These are phyloP conservation scores for Physella acuta DNA, from an alignment of 1,140 invertebrate species.

Conservation along the genomic window DNA sequence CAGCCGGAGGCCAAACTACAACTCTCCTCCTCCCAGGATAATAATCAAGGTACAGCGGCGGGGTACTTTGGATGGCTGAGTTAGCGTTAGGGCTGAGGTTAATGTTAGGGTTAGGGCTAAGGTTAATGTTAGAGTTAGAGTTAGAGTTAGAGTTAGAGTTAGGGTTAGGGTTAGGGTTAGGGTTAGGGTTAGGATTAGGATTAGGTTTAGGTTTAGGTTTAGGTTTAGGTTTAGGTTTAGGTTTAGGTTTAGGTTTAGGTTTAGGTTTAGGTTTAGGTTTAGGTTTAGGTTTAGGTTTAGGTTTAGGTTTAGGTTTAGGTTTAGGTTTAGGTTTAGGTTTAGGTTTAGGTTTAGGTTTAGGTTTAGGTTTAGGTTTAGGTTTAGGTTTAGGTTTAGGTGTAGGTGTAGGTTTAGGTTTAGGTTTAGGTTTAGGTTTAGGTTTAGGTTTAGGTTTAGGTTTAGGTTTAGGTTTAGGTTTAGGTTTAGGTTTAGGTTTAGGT, in stretches of 20 bases:
- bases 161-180: not conserved
- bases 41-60: too few relatives aligned
- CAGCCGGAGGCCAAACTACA: too few relatives aligned
- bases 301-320: not conserved
- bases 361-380: conserved; percentile 6
- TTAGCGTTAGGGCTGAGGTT: not conserved
- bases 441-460: conserved; percentile 5
- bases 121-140: too few relatives aligned
- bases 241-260: conserved; percentile 6
- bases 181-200: too few relatives aligned
- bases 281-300: not conserved
- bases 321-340: too few relatives aligned
- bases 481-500: conserved; percentile 2
- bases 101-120: too few relatives aligned
- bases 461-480: conserved; percentile 3
- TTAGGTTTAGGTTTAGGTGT: conserved; percentile 6
- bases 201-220: conserved; percentile 4
- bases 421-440: not conserved
- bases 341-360: not conserved
- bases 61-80: too few relatives aligned
- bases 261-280: conserved; percentile 10
- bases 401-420: too few relatives aligned
- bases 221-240: not conserved
- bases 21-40: too few relatives aligned
- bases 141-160: too few relatives aligned